Evolutionary conservation across 1,140 invertebrate species (phyloP), one percentile per base, ranked within the genome.

Genomic region (Dreissena rostriformis): DNA sequence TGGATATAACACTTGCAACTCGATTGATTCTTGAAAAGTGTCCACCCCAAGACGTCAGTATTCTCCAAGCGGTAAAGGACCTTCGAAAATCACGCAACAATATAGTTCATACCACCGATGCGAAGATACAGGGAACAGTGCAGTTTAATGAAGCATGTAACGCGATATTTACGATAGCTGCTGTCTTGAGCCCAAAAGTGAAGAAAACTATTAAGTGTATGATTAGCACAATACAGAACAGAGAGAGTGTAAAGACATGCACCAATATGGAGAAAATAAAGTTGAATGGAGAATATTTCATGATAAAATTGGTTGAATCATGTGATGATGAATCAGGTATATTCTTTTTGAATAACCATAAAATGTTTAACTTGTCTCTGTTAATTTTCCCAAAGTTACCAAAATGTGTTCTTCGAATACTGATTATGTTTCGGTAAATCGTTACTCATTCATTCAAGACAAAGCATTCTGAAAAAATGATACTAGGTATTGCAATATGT

Each of bases 221-320:
- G 22, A 76, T 76, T 0, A 29, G 63, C 22, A 57, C 61, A 29
- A 19, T 76, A 22, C 19, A 39, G 49, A 19, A 49, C 6, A 39
- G 17, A 66, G 74, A 76, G 49, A 7, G 63, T 22, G 61, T 76
- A 1, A 15, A 51, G 28, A 76, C 12, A 22, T n/a, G 26, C 12
- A 26, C 55, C 17, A 76, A 76, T 22, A 39, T 76, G 49, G 74
- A 76, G 28, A 61, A n/a, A 51, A 49, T 76, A 26, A 49, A 49
- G 39, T 22, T 76, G 0, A 76, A 66, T 39, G 63, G 63, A 24
- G 74, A 76, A 24, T 19, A n/a, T n/a, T 66, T 26, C 7, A 39
- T 66, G 22, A 39, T 76, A 6, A 76, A 76, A 51, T 19, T 76
- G 29, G 74, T 76, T 17, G 74, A 76, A 39, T 19, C 74, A 19